Evolutionary conservation across 2,888 invertebrate species (phyloP).

Genomic region (Diabrotica balteata): DNA sequence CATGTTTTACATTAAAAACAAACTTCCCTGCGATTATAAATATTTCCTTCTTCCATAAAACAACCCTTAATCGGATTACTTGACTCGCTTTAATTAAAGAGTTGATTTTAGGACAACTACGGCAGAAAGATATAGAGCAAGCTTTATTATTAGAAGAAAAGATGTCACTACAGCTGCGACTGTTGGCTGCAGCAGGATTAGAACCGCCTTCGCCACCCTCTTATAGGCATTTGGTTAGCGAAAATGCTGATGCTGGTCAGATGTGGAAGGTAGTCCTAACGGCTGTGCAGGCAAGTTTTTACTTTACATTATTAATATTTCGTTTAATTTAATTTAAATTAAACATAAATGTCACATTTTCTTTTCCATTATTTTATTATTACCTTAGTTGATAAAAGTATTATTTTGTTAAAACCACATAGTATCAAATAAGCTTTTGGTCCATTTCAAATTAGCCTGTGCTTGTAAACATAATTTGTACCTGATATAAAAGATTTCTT

Average conservation of each 20-base stretch:
- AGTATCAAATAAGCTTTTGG: too few species aligned
- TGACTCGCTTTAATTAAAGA: too few species aligned
- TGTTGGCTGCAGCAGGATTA: constrained; percentile 75
- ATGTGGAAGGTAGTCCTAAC: constrained; percentile 84
- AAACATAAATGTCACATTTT: too few species aligned
- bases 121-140: constrained; percentile 88
- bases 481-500: too few species aligned
- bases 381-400: background rate
- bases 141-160: constrained; percentile 88
- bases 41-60: too few species aligned
- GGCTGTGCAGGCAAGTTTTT: constrained; percentile 70
- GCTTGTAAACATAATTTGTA: too few species aligned
- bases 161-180: constrained; percentile 81
- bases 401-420: too few species aligned
- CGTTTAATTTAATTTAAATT: too few species aligned
- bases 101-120: constrained; percentile 72
- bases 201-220: constrained; percentile 70
- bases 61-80: too few species aligned
- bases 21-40: too few species aligned
- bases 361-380: background rate
- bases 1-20: too few species aligned
- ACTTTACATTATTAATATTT: background rate
- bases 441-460: too few species aligned
- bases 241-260: constrained; percentile 77
- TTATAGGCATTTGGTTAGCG: constrained; percentile 79